Base-by-base conservation (phyloP, 2,888 invertebrate species). In the Cheilosia soror region DNA sequence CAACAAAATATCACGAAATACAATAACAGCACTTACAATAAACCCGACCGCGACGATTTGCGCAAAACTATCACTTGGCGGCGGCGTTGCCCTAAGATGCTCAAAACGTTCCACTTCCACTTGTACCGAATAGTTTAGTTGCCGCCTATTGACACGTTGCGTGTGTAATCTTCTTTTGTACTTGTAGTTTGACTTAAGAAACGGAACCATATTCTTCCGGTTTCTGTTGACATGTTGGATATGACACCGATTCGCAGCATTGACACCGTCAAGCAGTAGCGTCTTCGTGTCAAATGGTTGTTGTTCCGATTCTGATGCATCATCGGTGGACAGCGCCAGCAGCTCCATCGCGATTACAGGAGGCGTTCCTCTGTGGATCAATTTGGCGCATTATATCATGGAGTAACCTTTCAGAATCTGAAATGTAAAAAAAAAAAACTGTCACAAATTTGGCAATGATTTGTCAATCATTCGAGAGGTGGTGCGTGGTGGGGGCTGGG, bases 101-200 rank as follows among this genome's bases (percentile, higher is more conserved):
- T 25, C 51, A 25, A 42, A 85, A 66, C 76, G 65, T 85, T 76
- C 42, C 81, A 62, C 76, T 71, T 80, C 76, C 76, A 76, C 69
- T 77, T 72, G 85, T 68, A 72, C 58, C 31, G 76, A 55, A 49
- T 42, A 55, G 40, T 47, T 79, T 55, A 78, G 37, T 79, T 69
- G 79, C 37, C 68, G 33, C 29, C 13, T 29, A 11, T 13, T 13
- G 47, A 11, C 51, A 27, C 40, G 6, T 51, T 37, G 66, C 53
- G 80, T 78, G 77, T 3, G 80, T 79, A 66, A 27, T 92, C 92
- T 92, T 89, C 92, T 90, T 87, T 92, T 92, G 89, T 92, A 92
- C 88, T 92, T 92, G 89, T 91, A 92, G 88, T 92, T 92, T 85
- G 91, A 91, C 89, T 91, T 91, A 75, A 91, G 89, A 89, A 92